These are phyloP conservation scores for Andrena dorsata DNA, from an alignment of 2,888 invertebrate genomes.

Conservation along the genomic window DNA sequence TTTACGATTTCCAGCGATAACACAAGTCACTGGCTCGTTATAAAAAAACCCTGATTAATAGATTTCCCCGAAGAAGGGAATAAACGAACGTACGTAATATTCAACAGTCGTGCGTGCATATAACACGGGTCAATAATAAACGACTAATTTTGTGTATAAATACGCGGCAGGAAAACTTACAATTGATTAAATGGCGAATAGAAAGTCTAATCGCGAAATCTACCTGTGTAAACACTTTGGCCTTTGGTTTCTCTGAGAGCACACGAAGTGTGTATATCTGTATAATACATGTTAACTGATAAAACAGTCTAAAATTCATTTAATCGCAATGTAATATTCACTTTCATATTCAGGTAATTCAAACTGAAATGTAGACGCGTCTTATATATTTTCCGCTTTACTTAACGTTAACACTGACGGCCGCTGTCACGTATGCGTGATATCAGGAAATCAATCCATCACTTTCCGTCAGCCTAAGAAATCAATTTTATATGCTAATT, in stretches of 20 bases:
- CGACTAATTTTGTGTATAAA: neutral
- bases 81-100: neutral
- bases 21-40: neutral
- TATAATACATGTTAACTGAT: neutral
- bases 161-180: conserved; percentile 9
- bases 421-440: too few relatives aligned
- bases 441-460: too few relatives aligned
- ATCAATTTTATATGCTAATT: too few relatives aligned
- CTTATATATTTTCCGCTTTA: neutral
- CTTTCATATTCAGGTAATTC: neutral
- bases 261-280: neutral
- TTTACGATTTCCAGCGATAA: conserved; percentile 8
- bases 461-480: too few relatives aligned
- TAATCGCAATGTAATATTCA: neutral
- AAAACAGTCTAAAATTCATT: neutral
- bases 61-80: neutral
- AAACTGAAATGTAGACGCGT: neutral
- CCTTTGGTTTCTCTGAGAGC: neutral
- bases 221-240: neutral
- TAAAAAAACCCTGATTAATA: neutral
- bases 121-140: neutral
- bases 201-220: conserved; percentile 14
- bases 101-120: neutral
- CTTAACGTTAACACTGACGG: neutral
- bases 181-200: conserved; percentile 20